Conservation (phyloP, 92 coral and sea anemone genomes). For the Isaurus tuberculatus region DNA sequence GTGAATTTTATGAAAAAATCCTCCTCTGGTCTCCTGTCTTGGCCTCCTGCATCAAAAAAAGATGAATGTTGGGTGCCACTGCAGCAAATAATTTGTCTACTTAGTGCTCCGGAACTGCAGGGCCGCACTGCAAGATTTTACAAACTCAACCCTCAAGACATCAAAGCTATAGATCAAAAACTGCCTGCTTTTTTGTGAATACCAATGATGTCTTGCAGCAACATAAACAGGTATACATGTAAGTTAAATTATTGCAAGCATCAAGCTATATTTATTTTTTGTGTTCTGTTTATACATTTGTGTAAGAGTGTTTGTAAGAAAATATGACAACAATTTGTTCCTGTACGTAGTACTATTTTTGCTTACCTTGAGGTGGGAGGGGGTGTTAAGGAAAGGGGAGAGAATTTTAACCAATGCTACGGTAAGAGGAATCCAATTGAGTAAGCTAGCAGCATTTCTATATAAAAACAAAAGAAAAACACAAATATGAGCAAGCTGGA, state of each 20-base stretch:
- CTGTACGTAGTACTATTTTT: background rate
- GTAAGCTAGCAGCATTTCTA: too few species aligned
- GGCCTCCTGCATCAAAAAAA: conserved; percentile 23
- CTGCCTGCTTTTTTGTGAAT: conserved; percentile 24
- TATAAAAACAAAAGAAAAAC: too few species aligned
- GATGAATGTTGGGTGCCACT: conserved; percentile 33
- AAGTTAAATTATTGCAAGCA: background rate
- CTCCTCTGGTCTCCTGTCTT: background rate
- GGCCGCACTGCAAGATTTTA: conserved; percentile 23
- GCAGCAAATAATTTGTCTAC: conserved; percentile 12
- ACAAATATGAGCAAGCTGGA: too few species aligned
- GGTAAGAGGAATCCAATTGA: too few species aligned
- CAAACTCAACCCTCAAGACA: conserved; percentile 23
- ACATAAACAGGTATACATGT: background rate
- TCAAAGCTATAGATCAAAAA: background rate
- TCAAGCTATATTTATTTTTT: background rate
- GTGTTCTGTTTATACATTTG: background rate
- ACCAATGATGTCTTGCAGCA: background rate
- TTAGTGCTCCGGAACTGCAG: conserved; percentile 35
- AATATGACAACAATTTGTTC: background rate
- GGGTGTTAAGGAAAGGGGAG: too few species aligned
- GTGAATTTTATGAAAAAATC: conserved; percentile 24
- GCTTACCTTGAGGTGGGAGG: too few species aligned
- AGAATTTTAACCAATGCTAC: too few species aligned
- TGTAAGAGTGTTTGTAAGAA: background rate